Evolutionary conservation across 1,140 invertebrate species (phyloP), one percentile per base, ranked within the genome.

Genomic region (Drosophila chauvacae): DNA sequence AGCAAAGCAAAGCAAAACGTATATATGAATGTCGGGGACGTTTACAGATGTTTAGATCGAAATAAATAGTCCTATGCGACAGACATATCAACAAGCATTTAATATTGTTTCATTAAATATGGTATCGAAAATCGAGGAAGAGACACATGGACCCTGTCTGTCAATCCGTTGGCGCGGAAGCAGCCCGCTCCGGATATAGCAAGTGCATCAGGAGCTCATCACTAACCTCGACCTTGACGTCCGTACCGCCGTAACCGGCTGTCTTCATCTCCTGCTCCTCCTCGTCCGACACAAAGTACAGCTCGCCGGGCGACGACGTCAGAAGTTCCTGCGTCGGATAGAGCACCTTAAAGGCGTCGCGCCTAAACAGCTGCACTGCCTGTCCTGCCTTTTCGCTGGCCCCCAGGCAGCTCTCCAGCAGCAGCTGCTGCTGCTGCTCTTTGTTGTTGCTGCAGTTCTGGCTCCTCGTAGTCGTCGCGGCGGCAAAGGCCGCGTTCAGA

Each of bases 321-420:
- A 72, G 51, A 1, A 80, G 47, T 13, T 80, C 72, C n/a, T 61
- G 42, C 37, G 60, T 47, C 0, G 81, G 81, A 56, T 84, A 66
- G 6, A 84, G 57, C 9, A 84, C 47, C 66, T 73, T 80, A 4
- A 51, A n/a, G 11, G 63, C 62, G 20, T 84, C 81, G 4, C 63
- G 58, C 7, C 60, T 57, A 20, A 84, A 84, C 9, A 84, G 35
- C 11, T 60, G 62, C 18, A 84, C 59, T 3, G 81, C 20, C 59
- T 10, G 7, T 48, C 41, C 33, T 16, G 33, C 16, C 39, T 35
- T 9, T 55, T 68, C 9, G 47, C 23, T 41, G 35, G 18, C 66
- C 26, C 26, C 39, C 9, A 63, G 48, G 10, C 56, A 80, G 6
- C 16, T 18, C 11, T 30, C 42, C 5, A 72, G n/a, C 47, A 66